These are phyloP conservation scores for Chironomus riparius DNA, from an alignment of 2,888 invertebrate genomes.

Conservation along the genomic window DNA sequence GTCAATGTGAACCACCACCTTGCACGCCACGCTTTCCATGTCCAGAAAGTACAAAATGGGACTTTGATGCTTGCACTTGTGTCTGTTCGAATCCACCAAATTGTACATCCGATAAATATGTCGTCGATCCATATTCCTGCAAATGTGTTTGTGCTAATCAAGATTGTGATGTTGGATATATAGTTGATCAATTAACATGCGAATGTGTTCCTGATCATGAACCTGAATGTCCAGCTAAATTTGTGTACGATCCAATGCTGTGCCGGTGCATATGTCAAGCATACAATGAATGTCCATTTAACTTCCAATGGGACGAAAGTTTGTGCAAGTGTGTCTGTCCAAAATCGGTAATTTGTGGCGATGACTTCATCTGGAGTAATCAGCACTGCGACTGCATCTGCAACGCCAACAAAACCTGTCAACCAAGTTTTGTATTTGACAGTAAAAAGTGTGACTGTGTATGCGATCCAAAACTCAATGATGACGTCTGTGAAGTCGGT, in stretches of 20 bases:
- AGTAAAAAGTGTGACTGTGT: background rate
- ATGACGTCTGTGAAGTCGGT: background rate
- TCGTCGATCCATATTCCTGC: background rate
- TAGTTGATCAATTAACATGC: background rate
- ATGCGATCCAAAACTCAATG: background rate
- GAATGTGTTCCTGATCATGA: background rate
- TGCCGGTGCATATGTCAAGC: background rate
- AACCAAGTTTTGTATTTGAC: background rate
- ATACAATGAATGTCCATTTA: background rate
- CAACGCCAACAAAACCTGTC: background rate
- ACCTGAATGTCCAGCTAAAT: background rate
- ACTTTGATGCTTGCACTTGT: background rate
- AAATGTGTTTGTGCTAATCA: background rate
- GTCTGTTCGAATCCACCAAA: background rate
- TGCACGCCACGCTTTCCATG: background rate
- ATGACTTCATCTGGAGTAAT: background rate
- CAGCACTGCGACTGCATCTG: background rate
- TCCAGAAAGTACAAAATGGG: background rate
- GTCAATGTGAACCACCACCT: background rate
- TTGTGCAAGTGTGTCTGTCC: background rate
- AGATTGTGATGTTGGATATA: background rate
- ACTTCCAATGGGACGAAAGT: background rate
- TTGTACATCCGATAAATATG: background rate
- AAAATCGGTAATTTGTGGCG: background rate
- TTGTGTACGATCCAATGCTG: background rate